Base-by-base conservation (phyloP, 2,888 invertebrate species). In the Ophraella communa region DNA sequence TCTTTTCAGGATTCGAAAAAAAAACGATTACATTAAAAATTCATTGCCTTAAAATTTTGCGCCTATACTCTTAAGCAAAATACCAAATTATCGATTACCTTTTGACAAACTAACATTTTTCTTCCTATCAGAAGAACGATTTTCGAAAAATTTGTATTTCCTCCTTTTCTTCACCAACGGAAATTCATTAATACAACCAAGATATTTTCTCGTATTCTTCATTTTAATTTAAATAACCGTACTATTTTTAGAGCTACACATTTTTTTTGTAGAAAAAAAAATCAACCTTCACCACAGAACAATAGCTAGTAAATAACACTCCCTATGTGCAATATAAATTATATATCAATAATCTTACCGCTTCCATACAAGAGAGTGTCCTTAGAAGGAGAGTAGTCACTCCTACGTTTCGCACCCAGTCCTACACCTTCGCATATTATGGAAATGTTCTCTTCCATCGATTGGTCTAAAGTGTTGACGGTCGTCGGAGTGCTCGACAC, bases 331-430 rank as follows among this genome's bases (percentile, higher is more conserved):
- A 45, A 45, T n/a, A n/a, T 20, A 47, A 47, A 21, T 21, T 21
- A 47, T n/a, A n/a, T 47, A 27, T 14, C 27, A 51, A 51, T 8
- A 17, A 20, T 73, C 73, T 73, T 63, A 74, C 74, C 68, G 61
- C 73, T 70, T 57, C 69, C 61, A 45, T 72, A 67, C 39, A 74
- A 68, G 35, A 71, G 57, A 45, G 27, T 59, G 53, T 84, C 83
- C 73, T 85, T 85, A 65, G 84, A 84, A 0, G 87, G 86, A 0
- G 86, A 87, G 71, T 85, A 85, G n/a, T 86, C 86, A 44, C 85
- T 82, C 60, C 87, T 80, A 71, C 87, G 85, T 39, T 85, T 85
- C 5, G 84, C 84, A 14, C 81, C 82, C 58, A 81, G 73, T 27
- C 80, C 80, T 27, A 80, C 76, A 21, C 77, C 76, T 65, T 82